These are phyloP conservation scores for Nipponacmea schrenckii DNA, from an alignment of 2,888 invertebrate genomes.

Conservation along the genomic window DNA sequence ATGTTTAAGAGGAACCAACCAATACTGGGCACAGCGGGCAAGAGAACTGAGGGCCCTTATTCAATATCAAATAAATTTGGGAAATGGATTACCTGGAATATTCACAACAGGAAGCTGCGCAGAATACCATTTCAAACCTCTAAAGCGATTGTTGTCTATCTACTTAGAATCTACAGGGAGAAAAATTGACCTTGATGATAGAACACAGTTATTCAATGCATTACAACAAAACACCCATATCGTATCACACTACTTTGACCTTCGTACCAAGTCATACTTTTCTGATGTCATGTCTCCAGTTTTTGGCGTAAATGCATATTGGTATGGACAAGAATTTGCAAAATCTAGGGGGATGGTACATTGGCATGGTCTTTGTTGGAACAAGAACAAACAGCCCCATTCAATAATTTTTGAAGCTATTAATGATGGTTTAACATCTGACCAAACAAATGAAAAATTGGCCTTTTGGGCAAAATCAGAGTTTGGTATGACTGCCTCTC, in stretches of 20 bases:
- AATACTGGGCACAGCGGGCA: constrained; percentile 22
- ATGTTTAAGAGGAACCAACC: constrained; percentile 19
- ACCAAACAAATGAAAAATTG: constrained; percentile 27
- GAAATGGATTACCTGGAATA: constrained; percentile 32
- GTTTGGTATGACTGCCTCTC: constrained; percentile 34
- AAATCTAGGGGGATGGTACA: constrained; percentile 42
- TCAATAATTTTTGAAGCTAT: constrained; percentile 28
- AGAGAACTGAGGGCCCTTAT: constrained; percentile 21
- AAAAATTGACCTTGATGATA: constrained; percentile 26
- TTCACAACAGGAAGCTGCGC: constrained; percentile 44
- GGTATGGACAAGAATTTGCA: constrained; percentile 43
- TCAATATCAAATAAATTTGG: constrained; percentile 23
- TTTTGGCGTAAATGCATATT: constrained; percentile 38
- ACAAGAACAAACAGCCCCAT: constrained; percentile 36
- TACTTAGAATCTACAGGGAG: constrained; percentile 31
- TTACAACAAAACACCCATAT: constrained; percentile 39
- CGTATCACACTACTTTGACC: constrained; percentile 40
- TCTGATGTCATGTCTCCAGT: constrained; percentile 36
- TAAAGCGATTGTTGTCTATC: constrained; percentile 28
- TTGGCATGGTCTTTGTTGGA: constrained; percentile 44
- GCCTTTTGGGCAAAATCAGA: constrained; percentile 31
- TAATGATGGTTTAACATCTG: constrained; percentile 30
- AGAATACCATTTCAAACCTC: constrained; percentile 40
- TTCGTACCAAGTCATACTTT: constrained; percentile 37
- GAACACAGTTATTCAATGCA: constrained; percentile 26